Base-by-base conservation (phyloP, 2,888 invertebrate species). In the Acrocera orbiculus region DNA sequence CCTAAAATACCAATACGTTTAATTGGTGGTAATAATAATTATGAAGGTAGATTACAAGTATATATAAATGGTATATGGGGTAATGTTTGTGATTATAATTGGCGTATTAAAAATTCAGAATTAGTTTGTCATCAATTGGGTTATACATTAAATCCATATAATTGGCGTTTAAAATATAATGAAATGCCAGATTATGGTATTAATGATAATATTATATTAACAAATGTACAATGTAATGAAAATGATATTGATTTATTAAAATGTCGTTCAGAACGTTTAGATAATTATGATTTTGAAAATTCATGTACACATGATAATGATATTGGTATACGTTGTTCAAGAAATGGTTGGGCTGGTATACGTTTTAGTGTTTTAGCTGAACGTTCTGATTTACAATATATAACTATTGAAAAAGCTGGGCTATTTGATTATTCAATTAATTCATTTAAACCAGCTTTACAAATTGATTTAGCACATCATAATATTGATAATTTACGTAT, bases 101-200 rank as follows among this genome's bases (percentile, higher is more conserved):
- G 96, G 93, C 90, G 79, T 27, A 76, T 86, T 14, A 66, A 75
- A 27, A 81, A 89, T 51, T 92, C 98, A 1, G 86, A 92, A 0
- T 61, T 96, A 30, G 90, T 86, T 2, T 98, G 98, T 50, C 83
- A 93, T 57, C 95, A 96, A 58, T 62, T 98, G 41, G 96, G 96
- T 0, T 67, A 87, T 40, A 83, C 83, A 1, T 67, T 93, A 11
- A 92, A 96, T 57, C 90, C 92, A 0, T 73, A 80, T 43, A 85
- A 90, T 57, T 92, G 93, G 87, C 73, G 73, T 42, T 63, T 90
- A 45, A 81, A 85, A 51, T 69, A 77, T 15, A 79, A 70, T 19
- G 78, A 89, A 58, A 76, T 89, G 44, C 86, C 87, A 1, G 66
- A 65, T 22, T 78, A 80, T 4, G 83, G 81, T 1, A 74, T 71